Percentiles rank a stretch among this genome's conserved stretches.
phyloP scores from a whole-genome alignment of 2,113 vertebrate genomes.

The Zapornia atra region DNA sequence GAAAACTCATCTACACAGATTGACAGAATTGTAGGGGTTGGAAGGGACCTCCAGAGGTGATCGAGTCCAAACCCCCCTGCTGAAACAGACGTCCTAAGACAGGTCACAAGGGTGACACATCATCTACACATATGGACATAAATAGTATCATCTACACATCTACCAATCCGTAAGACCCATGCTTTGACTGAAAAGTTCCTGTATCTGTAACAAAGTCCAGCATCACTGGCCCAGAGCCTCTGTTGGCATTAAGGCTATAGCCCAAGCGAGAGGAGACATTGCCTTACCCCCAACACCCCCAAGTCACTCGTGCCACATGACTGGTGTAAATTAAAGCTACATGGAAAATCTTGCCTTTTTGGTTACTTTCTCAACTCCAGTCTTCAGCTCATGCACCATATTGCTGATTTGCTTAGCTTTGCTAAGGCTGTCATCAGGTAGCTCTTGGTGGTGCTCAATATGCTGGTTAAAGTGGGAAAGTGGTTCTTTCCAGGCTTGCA shows the following conservation, averaged over 20 bases:
- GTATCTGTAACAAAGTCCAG: background rate
- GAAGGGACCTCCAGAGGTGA: too few species aligned
- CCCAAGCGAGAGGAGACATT: background rate
- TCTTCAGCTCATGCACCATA: constrained; percentile 81
- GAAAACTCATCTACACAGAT: background rate
- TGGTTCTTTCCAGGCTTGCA: constrained; percentile 82
- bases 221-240: background rate
- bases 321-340: background rate
- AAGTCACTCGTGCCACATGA: background rate
- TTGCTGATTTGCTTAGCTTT: constrained; percentile 83
- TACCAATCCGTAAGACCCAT: background rate
- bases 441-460: constrained; percentile 70
- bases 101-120: too few species aligned
- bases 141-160: background rate
- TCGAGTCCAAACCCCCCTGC: too few species aligned
- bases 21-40: too few species aligned
- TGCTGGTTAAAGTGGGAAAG: constrained; percentile 81
- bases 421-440: constrained; percentile 76
- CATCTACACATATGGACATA: background rate
- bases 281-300: fast-evolving
- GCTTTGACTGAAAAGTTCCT: background rate
- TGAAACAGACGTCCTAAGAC: too few species aligned
- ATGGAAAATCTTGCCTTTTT: constrained; percentile 72
- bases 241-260: background rate
- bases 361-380: constrained; percentile 81